phyloP scores from a whole-genome alignment of 2,797 vertebrate genomes.

The Adelosebastes latens region DNA sequence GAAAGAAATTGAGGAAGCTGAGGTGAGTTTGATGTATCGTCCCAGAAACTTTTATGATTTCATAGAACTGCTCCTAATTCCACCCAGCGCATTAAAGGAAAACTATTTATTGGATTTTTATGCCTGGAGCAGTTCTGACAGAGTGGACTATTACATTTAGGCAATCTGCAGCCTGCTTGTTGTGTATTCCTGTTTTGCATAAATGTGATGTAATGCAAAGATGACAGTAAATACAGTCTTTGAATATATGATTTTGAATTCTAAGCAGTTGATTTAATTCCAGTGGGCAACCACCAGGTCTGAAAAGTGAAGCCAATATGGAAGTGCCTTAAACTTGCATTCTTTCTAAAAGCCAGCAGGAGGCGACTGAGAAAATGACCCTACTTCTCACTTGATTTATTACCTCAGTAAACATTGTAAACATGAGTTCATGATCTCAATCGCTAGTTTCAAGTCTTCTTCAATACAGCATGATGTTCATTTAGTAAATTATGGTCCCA shows the following conservation, averaged over 20 bases:
- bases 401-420: background rate
- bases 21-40: constrained; percentile 12
- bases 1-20: constrained; percentile 6
- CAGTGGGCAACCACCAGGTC: background rate
- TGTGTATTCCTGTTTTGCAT: background rate
- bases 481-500: background rate
- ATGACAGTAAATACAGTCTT: background rate
- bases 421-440: background rate
- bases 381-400: background rate
- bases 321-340: background rate
- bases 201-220: background rate
- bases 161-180: background rate
- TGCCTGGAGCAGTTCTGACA: background rate
- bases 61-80: background rate
- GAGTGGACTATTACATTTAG: background rate
- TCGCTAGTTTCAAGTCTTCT: background rate
- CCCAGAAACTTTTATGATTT: constrained; percentile 22
- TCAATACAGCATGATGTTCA: background rate
- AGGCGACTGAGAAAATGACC: background rate
- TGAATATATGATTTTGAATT: background rate
- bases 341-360: background rate
- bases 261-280: background rate
- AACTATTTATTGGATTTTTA: background rate
- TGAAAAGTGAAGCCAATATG: background rate
- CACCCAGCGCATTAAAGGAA: background rate